Evolutionary conservation across 2,888 invertebrate species (phyloP), one percentile per base, ranked within the genome.

Genomic region (Sarcophaga carnaria): DNA sequence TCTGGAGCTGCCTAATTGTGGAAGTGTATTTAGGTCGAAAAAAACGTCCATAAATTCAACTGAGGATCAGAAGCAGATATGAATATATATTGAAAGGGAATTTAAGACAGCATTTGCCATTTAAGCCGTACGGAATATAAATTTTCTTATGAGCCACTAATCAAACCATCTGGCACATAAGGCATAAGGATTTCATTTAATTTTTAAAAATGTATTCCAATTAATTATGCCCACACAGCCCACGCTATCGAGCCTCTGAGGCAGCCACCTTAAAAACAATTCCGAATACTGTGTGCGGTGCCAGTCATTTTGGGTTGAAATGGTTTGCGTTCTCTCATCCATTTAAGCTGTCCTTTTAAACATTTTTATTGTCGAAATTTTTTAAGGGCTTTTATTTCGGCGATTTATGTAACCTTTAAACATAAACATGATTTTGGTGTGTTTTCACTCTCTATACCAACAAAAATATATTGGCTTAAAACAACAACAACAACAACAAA

Each of bases 341-440:
- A 20, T 72, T 80, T 75, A 79, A 87, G 84, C 83, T 87, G 83
- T 87, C 86, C 81, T 81, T 87, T 87, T 67, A 84, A 87, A 81
- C 64, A 79, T 81, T 84, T 81, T 87, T 87, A 84, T 87, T 81
- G 83, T 75, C 70, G 83, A 79, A 75, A 69, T 87, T 84, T 84
- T 72, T 45, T 49, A 71, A 71, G 60, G 80, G n/a, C n/a, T 75
- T 76, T 83, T 67, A 37, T 85, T 86, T 87, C 78, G 86, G 86
- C 75, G 75, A 87, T 87, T 87, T 87, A 87, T 87, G 75, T 87
- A 76, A 81, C 74, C 69, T 84, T 81, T 87, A 84, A 87, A 87
- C 78, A 87, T 78, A 76, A 84, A 87, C 86, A 87, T 87, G 86
- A 81, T 84, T 87, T 84, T 87, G 86, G 86, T 87, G 86, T 87